These are phyloP conservation scores for Argya squamiceps DNA, from an alignment of 2,797 vertebrate genomes.

Conservation along the genomic window DNA sequence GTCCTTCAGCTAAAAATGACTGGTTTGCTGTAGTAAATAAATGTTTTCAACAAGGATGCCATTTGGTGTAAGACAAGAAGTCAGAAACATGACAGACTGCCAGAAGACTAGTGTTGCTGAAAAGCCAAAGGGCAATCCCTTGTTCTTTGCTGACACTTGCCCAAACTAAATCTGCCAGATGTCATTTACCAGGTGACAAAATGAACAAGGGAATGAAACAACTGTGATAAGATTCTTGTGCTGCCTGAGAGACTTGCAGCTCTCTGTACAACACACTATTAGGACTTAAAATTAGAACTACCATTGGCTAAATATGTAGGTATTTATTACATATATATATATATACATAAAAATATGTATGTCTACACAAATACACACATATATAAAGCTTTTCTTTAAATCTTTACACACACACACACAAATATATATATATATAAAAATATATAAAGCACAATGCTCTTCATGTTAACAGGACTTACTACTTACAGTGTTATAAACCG, in stretches of 20 bases:
- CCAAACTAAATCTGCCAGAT: not conserved
- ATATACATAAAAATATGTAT: not conserved
- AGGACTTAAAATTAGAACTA: not conserved
- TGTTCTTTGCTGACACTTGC: not conserved
- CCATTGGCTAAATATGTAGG: not conserved
- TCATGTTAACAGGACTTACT: not conserved
- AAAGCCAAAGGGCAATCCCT: not conserved
- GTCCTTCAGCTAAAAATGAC: not conserved
- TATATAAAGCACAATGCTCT: not conserved
- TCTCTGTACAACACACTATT: not conserved
- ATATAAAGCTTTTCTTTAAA: not conserved
- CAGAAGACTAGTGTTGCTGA: not conserved
- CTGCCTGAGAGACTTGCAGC: not conserved
- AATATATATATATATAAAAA: not conserved
- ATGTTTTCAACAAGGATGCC: not conserved
- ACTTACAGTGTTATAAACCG: conserved; percentile 91
- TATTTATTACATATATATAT: not conserved
- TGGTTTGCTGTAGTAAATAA: not conserved
- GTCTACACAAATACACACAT: not conserved
- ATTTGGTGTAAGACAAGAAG: not conserved
- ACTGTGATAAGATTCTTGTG: not conserved
- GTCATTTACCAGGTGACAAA: not conserved
- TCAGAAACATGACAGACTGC: not conserved
- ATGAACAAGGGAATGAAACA: not conserved
- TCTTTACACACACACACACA: not conserved